Percentiles rank a stretch among this genome's conserved stretches.
Evolutionary conservation across 2,797 vertebrate genomes (phyloP).

Genomic region (Erethizon dorsatum): DNA sequence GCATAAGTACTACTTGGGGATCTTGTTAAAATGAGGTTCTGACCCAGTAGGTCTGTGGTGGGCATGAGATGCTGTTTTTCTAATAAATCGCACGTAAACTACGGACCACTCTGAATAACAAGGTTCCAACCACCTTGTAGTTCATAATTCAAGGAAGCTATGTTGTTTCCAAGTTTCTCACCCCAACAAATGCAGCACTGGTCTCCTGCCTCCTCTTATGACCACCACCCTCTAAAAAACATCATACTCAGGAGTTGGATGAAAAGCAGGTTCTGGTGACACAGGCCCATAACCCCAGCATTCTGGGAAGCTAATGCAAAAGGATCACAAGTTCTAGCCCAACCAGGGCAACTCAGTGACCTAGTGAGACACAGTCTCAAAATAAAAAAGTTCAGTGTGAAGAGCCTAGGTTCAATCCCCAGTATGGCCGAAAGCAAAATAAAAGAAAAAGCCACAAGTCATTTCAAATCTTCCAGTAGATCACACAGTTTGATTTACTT

Average conservation of each 20-base stretch:
- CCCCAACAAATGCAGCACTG: neutral
- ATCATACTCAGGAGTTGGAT: neutral
- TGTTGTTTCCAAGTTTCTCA: slow-evolving; percentile 6
- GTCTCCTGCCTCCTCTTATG: neutral
- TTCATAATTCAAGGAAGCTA: slow-evolving; percentile 1
- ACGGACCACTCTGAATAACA: neutral
- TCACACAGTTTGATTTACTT: neutral
- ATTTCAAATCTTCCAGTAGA: slow-evolving; percentile 2
- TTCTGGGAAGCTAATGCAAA: neutral
- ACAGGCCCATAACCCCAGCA: neutral
- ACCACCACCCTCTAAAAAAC: neutral
- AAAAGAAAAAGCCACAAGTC: neutral
- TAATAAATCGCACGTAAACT: slow-evolving; percentile 7
- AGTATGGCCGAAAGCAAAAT: neutral
- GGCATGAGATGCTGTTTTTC: neutral
- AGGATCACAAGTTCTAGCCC: neutral
- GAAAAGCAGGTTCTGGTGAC: neutral
- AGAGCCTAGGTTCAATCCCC: neutral
- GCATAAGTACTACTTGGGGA: neutral
- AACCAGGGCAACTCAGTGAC: neutral
- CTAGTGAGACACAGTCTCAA: neutral
- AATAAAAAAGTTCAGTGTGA: neutral
- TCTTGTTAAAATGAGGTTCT: slow-evolving; percentile 19
- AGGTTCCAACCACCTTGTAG: neutral
- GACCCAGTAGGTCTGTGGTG: neutral